Conservation (phyloP, 2,797 vertebrate species). For the Ispidina picta region DNA sequence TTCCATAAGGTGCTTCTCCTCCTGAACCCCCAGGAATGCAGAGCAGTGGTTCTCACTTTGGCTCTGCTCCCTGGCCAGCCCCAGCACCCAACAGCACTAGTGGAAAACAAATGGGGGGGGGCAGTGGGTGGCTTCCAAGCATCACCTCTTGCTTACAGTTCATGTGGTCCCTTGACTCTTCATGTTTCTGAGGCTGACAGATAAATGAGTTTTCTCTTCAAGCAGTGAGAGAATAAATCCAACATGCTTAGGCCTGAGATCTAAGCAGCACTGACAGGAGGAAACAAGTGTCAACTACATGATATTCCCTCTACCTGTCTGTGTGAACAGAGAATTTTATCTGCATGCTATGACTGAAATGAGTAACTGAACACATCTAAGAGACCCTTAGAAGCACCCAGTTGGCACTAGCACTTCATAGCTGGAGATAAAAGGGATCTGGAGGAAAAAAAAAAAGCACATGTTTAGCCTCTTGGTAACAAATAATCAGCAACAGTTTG, state of each 20-base stretch:
- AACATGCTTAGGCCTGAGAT: too few species aligned
- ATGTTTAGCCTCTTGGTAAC: too few species aligned
- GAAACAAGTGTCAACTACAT: too few species aligned
- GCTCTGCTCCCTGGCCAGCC: neutral
- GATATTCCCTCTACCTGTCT: too few species aligned
- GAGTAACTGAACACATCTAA: neutral
- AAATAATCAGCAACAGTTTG: neutral
- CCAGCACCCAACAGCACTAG: neutral
- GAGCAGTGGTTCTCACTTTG: neutral
- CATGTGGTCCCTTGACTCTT: neutral
- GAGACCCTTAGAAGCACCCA: too few species aligned
- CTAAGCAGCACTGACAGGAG: too few species aligned
- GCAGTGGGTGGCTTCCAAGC: fast-evolving
- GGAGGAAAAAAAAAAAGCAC: neutral
- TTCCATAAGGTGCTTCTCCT: fast-evolving
- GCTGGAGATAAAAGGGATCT: too few species aligned
- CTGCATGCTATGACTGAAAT: neutral
- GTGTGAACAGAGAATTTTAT: too few species aligned
- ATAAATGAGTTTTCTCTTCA: neutral
- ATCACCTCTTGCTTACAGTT: neutral
- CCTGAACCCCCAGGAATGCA: fast-evolving
- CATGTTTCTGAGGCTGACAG: neutral
- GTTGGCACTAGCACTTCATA: too few species aligned
- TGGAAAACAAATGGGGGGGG: neutral
- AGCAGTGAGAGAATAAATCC: too few species aligned